phyloP scores from a whole-genome alignment of 2,113 vertebrate genomes.

The Peucedramus taeniatus region DNA sequence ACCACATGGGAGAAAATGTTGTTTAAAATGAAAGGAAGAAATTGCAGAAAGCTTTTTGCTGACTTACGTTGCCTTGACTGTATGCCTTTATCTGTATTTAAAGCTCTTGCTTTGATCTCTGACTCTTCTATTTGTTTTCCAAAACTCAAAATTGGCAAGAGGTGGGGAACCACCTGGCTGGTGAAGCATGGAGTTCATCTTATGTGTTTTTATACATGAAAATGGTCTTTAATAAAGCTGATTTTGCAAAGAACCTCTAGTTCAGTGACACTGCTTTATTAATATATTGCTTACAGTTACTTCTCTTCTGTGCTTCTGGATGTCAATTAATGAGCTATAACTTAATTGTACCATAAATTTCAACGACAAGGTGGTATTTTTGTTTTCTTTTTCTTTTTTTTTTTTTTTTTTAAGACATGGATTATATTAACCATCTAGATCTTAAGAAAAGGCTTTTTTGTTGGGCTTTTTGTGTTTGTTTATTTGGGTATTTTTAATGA shows the following conservation, averaged over 20 bases:
- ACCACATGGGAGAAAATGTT: not conserved
- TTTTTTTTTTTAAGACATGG: not conserved
- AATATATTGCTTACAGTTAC: not conserved
- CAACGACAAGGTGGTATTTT: not conserved
- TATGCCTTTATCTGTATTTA: not conserved
- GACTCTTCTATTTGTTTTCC: not conserved
- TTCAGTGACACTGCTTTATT: not conserved
- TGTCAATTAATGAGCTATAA: not conserved
- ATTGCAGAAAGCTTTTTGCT: not conserved
- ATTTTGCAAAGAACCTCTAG: not conserved
- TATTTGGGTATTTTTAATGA: rapidly evolving
- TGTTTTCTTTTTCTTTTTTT: not conserved
- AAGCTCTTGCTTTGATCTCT: not conserved
- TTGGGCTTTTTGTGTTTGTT: not conserved
- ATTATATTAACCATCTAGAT: not conserved
- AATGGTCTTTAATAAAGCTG: not conserved
- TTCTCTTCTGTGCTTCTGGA: not conserved
- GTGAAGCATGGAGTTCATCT: not conserved
- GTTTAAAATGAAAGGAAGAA: not conserved
- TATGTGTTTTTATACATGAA: not conserved
- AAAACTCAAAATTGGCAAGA: not conserved
- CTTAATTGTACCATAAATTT: not conserved
- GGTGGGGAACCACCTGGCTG: not conserved
- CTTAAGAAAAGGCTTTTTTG: not conserved
- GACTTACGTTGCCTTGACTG: not conserved